Evolutionary conservation across 2,797 vertebrate species (phyloP).

Genomic region (Bradypodion ventrale): DNA sequence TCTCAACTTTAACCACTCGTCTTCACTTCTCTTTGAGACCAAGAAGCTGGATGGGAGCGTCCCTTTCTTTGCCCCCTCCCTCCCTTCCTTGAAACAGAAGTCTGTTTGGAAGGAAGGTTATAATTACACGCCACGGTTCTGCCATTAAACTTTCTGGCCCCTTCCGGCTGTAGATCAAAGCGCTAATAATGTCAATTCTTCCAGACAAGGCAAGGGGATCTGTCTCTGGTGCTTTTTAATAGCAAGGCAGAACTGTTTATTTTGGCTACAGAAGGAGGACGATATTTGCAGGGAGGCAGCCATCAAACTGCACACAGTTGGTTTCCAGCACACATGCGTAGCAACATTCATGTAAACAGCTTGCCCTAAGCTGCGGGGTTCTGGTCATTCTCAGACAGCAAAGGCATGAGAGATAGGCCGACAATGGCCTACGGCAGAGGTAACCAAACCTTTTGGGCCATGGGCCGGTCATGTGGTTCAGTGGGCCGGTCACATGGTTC

Average conservation of each 20-base stretch:
- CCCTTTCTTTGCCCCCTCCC: background rate
- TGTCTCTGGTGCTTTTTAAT: background rate
- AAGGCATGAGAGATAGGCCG: background rate
- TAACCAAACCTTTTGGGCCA: too few relatives aligned
- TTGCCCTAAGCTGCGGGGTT: too few relatives aligned
- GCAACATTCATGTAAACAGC: background rate
- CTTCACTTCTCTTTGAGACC: background rate
- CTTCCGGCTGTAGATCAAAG: background rate
- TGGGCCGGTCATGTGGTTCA: too few relatives aligned
- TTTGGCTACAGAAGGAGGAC: background rate
- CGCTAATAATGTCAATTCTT: background rate
- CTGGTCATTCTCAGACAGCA: background rate
- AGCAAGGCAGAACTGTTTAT: background rate
- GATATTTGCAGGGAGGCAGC: background rate
- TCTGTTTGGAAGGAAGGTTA: constrained; percentile 8
- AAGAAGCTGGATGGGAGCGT: background rate
- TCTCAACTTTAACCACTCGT: background rate
- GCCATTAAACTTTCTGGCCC: background rate
- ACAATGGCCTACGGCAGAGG: too few relatives aligned
- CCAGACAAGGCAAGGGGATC: background rate
- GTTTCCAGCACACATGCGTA: background rate
- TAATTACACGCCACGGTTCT: background rate
- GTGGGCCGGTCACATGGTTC: too few relatives aligned
- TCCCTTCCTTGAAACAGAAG: background rate
- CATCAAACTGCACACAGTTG: background rate